phyloP scores from a whole-genome alignment of 2,113 vertebrate genomes.

The Agelaius phoeniceus region DNA sequence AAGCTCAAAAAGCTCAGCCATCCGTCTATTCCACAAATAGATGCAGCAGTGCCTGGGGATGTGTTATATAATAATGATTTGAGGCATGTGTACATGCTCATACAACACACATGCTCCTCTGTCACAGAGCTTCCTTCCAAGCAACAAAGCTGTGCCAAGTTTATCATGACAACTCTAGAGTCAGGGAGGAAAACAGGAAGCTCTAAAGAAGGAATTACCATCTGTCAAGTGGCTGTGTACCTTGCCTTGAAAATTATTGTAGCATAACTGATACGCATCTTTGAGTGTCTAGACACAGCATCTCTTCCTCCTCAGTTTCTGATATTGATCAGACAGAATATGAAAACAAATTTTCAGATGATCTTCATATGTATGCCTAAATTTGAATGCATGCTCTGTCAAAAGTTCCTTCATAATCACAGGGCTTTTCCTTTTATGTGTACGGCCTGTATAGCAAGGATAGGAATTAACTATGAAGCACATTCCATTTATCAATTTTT shows the following conservation, averaged over 20 bases:
- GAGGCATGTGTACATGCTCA: not conserved
- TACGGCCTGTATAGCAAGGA: not conserved
- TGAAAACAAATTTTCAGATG: not conserved
- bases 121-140: not conserved
- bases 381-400: not conserved
- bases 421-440: not conserved
- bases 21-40: not conserved
- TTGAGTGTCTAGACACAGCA: not conserved
- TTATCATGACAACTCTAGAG: not conserved
- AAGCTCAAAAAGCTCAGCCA: not conserved
- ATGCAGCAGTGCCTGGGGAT: not conserved
- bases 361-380: not conserved
- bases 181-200: not conserved
- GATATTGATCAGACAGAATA: not conserved
- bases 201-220: not conserved
- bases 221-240: not conserved
- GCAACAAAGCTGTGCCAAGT: not conserved
- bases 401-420: not conserved
- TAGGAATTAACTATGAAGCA: not conserved
- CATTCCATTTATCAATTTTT: not conserved
- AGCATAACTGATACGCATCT: not conserved
- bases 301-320: not conserved
- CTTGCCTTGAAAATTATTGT: not conserved
- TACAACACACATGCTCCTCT: not conserved
- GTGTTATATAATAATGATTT: not conserved